Conservation (phyloP, 2,888 invertebrate genomes). For the Silvanus unidentatus region DNA sequence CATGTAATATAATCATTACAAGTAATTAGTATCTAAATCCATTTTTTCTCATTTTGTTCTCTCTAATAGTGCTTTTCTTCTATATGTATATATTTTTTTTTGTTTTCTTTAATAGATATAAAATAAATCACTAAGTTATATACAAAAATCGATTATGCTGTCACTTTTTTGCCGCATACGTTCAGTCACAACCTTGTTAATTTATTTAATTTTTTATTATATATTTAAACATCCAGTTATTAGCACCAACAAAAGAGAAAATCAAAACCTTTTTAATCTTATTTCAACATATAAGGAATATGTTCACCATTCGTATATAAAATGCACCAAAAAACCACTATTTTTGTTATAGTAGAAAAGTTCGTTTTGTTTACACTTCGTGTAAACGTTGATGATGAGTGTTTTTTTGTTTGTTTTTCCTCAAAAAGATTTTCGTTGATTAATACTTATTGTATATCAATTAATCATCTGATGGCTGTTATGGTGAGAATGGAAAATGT, state of each 20-base stretch:
- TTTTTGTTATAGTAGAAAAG: no score
- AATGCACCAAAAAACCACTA: no score
- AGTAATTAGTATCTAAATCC: slow-evolving; percentile 26
- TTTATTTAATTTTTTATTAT: no score
- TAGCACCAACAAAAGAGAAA: slow-evolving; percentile 24
- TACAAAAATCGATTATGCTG: slow-evolving; percentile 9
- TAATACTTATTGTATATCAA: slow-evolving; percentile 24
- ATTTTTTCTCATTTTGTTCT: slow-evolving; percentile 13
- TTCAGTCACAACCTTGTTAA: slow-evolving; percentile 17
- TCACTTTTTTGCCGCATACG: slow-evolving; percentile 10
- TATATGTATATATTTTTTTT: no score
- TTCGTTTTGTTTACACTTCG: no score
- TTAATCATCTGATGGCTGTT: slow-evolving; percentile 40
- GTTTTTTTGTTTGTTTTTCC: no score
- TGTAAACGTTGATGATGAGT: no score
- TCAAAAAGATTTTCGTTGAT: slow-evolving; percentile 22
- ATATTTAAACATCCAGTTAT: slow-evolving; percentile 11
- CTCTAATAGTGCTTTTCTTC: slow-evolving; percentile 23
- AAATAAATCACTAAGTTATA: slow-evolving; percentile 29
- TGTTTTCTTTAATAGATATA: slow-evolving; percentile 21
- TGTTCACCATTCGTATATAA: no score
- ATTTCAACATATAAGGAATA: no score
- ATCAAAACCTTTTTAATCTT: slow-evolving; percentile 1
- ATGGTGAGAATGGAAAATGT: slow-evolving; percentile 30
- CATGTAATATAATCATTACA: slow-evolving; percentile 35